Evolutionary conservation across 64 coral and sea anemone species (phyloP).

Genomic region (Stylophora pistillata): DNA sequence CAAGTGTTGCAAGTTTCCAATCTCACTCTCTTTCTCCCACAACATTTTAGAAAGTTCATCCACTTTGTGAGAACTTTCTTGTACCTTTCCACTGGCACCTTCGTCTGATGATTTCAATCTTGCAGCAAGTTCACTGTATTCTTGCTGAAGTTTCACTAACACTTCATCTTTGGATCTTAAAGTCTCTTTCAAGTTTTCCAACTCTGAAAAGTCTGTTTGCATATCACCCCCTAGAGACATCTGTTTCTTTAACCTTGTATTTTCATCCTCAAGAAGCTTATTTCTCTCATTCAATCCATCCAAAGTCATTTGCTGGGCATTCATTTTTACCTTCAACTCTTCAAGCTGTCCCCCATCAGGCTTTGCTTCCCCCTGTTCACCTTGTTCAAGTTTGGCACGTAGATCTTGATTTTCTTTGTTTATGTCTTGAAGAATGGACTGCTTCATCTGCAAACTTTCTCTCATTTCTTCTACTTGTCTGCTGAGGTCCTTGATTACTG

Average conservation of each 20-base stretch:
- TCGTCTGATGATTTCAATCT: conserved; percentile 63
- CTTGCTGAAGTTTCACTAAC: conserved; percentile 54
- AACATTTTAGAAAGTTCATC: conserved; percentile 86
- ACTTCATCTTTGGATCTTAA: not conserved
- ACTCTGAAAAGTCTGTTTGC: conserved; percentile 9
- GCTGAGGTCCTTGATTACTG: conserved; percentile 75
- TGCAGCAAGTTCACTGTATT: conserved; percentile 62
- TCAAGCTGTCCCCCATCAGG: conserved; percentile 37
- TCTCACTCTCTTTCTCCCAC: conserved; percentile 88
- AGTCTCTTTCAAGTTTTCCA: conserved; percentile 31
- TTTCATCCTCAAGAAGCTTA: conserved; percentile 78
- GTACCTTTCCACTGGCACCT: conserved; percentile 13
- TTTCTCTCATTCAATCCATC: conserved; percentile 57
- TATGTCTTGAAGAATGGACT: conserved; percentile 82
- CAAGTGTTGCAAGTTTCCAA: conserved; percentile 54
- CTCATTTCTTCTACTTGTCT: conserved; percentile 85
- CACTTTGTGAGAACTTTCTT: conserved; percentile 78
- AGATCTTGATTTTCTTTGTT: conserved; percentile 96
- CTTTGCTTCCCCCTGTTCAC: conserved; percentile 17
- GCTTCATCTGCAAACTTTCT: conserved; percentile 80
- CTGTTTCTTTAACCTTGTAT: conserved; percentile 62
- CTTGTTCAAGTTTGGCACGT: conserved; percentile 25
- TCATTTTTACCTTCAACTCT: conserved; percentile 62
- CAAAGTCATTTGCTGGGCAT: conserved; percentile 58
- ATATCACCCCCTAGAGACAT: conserved; percentile 24